Conservation (phyloP, 1,140 invertebrate species). For the Streblospio benedicti region DNA sequence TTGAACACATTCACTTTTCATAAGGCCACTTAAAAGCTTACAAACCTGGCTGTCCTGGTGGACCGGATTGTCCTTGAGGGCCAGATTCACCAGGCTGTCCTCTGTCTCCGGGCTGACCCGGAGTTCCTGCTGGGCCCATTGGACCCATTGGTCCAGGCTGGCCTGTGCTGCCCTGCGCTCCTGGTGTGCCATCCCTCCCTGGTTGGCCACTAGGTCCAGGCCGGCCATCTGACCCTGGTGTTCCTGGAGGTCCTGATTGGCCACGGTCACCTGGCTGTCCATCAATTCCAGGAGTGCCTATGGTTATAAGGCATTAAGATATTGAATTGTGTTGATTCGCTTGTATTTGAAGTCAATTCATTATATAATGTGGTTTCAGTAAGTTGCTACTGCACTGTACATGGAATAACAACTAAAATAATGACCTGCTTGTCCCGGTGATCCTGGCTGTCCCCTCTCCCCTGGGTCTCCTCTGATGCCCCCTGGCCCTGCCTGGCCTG, state of each 20-base stretch:
- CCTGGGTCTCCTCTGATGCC: conserved; percentile 27
- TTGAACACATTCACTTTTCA: too few relatives aligned
- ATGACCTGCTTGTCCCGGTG: conserved; percentile 14
- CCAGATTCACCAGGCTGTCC: conserved; percentile 20
- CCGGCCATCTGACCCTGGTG: conserved; percentile 10
- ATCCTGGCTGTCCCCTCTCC: conserved; percentile 15
- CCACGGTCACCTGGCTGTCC: conserved; percentile 19
- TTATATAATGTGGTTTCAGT: too few relatives aligned
- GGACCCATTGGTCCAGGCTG: conserved; percentile 10
- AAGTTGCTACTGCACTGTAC: too few relatives aligned
- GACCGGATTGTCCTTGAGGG: too few relatives aligned
- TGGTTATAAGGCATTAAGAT: too few relatives aligned
- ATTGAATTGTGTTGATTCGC: too few relatives aligned
- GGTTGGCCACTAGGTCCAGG: conserved; percentile 7
- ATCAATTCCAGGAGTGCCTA: conserved; percentile 24
- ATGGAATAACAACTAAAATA: conserved; percentile 23
- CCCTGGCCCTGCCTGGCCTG: conserved; percentile 23
- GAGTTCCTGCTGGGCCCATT: background rate
- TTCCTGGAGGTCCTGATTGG: conserved; percentile 18
- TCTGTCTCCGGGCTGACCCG: conserved; percentile 5
- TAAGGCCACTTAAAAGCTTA: too few relatives aligned
- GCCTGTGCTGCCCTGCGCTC: conserved; percentile 17
- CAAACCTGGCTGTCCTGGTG: too few relatives aligned
- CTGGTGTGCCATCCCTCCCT: conserved; percentile 14
- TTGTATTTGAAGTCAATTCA: too few relatives aligned